phyloP scores from a whole-genome alignment of 2,888 invertebrate species.

The Clunio marinus region DNA sequence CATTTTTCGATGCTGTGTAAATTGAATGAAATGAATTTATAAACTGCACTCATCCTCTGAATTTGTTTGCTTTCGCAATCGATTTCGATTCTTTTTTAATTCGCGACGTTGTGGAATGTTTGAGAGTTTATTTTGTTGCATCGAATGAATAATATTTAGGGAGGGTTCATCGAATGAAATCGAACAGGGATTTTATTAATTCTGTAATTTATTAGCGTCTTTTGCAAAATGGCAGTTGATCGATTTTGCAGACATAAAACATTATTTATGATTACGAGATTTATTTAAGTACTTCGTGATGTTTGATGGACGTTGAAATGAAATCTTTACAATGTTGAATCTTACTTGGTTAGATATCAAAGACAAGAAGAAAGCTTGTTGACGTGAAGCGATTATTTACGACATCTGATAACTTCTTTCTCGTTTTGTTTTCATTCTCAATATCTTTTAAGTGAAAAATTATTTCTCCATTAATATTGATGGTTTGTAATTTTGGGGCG shows the following conservation, averaged over 20 bases:
- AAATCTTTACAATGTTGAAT: too few relatives aligned
- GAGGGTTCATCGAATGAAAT: conserved; percentile 3
- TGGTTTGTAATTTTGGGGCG: conserved; percentile 1
- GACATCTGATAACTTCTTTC: background rate
- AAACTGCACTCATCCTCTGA: conserved; percentile 7
- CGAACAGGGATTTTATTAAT: conserved; percentile 21
- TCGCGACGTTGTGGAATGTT: background rate
- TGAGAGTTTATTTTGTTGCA: background rate
- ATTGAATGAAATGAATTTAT: conserved; percentile 31
- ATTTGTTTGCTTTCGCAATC: background rate
- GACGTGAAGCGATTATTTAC: background rate
- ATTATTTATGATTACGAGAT: too few relatives aligned
- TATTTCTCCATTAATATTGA: conserved; percentile 20
- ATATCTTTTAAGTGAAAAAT: conserved; percentile 18
- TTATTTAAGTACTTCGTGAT: too few relatives aligned
- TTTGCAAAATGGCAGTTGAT: conserved; percentile 32
- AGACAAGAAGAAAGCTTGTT: too few relatives aligned
- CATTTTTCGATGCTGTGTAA: background rate
- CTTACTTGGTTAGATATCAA: too few relatives aligned
- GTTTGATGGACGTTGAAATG: too few relatives aligned
- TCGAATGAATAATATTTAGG: conserved; percentile 16
- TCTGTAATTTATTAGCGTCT: conserved; percentile 32
- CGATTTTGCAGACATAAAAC: conserved; percentile 21
- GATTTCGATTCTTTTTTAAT: background rate
- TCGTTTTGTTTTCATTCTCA: background rate